A percentile compares a stretch with the other conserved stretches of the same genome.
Evolutionary conservation across 1,140 invertebrate species (phyloP).

Genomic region (Nasonia longicornis): DNA sequence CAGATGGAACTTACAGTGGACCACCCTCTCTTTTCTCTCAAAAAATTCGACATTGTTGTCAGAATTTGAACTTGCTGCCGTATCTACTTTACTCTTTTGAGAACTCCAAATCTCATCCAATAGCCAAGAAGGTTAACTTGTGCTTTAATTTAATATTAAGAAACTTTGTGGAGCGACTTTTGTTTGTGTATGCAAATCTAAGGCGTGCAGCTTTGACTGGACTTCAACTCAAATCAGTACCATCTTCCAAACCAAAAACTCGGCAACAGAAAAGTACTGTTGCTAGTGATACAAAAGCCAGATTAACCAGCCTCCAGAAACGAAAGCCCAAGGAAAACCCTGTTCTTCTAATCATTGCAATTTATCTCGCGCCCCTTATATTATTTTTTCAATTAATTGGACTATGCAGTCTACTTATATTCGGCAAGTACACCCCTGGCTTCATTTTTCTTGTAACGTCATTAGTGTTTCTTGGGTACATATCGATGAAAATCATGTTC

Average conservation of each 20-base stretch:
- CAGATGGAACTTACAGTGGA: constrained; percentile 63
- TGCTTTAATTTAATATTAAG: constrained; percentile 55
- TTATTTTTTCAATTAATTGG: constrained; percentile 56
- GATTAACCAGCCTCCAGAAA: constrained; percentile 32
- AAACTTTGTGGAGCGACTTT: constrained; percentile 53
- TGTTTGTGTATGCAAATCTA: constrained; percentile 56
- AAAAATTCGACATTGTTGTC: constrained; percentile 66
- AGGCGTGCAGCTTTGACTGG: constrained; percentile 42
- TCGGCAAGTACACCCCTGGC: constrained; percentile 63
- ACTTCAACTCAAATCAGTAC: constrained; percentile 41
- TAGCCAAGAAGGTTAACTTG: constrained; percentile 58
- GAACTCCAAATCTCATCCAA: constrained; percentile 62
- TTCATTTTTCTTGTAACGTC: constrained; percentile 62
- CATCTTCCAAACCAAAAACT: constrained; percentile 14
- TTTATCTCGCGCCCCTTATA: constrained; percentile 62
- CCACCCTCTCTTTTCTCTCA: constrained; percentile 65
- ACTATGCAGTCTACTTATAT: constrained; percentile 55
- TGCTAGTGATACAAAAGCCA: constrained; percentile 18
- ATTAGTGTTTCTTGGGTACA: constrained; percentile 58
- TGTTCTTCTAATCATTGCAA: constrained; percentile 51
- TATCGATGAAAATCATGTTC: constrained; percentile 60
- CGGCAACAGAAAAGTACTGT: neutral
- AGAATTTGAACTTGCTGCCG: constrained; percentile 65
- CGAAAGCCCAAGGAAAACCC: constrained; percentile 51
- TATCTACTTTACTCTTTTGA: constrained; percentile 65